Conservation (phyloP, 30 jellyfish, hydroid and myxozoan species). For the Rhopilema esculentum region DNA sequence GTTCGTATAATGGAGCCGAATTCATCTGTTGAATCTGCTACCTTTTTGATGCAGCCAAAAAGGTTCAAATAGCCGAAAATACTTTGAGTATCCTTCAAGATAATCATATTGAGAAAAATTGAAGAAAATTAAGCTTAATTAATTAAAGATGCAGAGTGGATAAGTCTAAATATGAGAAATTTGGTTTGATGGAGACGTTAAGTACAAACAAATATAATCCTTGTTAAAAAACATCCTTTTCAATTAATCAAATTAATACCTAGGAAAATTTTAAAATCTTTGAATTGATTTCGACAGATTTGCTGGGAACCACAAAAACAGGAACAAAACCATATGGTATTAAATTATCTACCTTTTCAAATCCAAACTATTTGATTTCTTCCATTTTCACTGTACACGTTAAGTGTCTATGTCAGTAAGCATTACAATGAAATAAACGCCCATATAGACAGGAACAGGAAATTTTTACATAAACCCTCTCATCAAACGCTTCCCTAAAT, state of each 20-base stretch:
- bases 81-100: background rate
- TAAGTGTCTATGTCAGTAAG: no score
- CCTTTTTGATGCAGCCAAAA: no score
- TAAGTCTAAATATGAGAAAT: background rate
- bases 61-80: background rate
- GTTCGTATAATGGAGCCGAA: no score
- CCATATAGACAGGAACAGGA: no score
- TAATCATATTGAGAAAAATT: background rate
- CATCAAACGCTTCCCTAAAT: no score
- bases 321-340: no score
- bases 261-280: background rate
- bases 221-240: background rate
- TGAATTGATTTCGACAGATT: background rate
- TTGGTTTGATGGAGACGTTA: background rate
- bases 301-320: background rate
- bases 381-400: no score
- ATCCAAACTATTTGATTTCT: no score
- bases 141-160: background rate
- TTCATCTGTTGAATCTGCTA: background rate
- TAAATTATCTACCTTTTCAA: no score
- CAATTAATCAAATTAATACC: background rate
- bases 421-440: no score
- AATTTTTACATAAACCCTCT: no score
- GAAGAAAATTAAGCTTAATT: background rate
- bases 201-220: background rate